phyloP scores from a whole-genome alignment of 2,797 vertebrate species.

The Naso thynnoides region DNA sequence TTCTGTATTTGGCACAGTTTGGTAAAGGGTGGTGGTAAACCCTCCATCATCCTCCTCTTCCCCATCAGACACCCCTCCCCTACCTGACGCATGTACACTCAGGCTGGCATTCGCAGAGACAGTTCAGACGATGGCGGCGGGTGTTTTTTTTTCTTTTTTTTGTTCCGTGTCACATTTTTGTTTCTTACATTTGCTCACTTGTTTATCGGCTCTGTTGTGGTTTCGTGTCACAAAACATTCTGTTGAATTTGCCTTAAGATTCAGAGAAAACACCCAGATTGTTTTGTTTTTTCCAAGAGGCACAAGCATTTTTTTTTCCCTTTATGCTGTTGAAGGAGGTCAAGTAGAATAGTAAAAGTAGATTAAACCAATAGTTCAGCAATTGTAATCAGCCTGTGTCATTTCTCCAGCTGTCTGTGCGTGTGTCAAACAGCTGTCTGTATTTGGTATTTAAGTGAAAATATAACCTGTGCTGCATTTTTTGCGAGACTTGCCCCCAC shows the following conservation, averaged over 20 bases:
- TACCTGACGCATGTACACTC: slow-evolving; percentile 54
- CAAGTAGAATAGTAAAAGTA: slow-evolving; percentile 23
- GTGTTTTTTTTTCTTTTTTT: slow-evolving; percentile 33
- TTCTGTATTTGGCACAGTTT: slow-evolving; percentile 73
- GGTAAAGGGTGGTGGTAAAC: slow-evolving; percentile 61
- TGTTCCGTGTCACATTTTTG: slow-evolving; percentile 15
- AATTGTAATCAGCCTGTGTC: slow-evolving; percentile 56
- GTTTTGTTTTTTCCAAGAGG: slow-evolving; percentile 21
- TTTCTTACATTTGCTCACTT: slow-evolving; percentile 7
- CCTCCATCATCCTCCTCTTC: slow-evolving; percentile 20
- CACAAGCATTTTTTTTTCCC: not conserved
- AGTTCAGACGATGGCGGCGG: slow-evolving; percentile 23
- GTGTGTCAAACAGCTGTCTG: slow-evolving; percentile 51
- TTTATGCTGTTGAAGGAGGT: slow-evolving; percentile 32
- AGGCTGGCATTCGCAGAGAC: slow-evolving; percentile 64
- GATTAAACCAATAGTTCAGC: slow-evolving; percentile 53
- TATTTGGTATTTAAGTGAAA: slow-evolving; percentile 37
- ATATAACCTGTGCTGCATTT: slow-evolving; percentile 31
- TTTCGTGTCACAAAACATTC: slow-evolving; percentile 27
- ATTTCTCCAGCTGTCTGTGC: slow-evolving; percentile 62
- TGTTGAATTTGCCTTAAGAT: slow-evolving; percentile 72
- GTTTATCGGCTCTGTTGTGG: slow-evolving; percentile 35
- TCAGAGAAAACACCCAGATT: slow-evolving; percentile 43
- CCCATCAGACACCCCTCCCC: not conserved
- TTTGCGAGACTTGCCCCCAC: slow-evolving; percentile 13